Percentiles rank a stretch among this genome's conserved stretches.
These are phyloP conservation scores for Salpingus planirostris DNA, from an alignment of 2,888 invertebrate species.

Conservation along the genomic window DNA sequence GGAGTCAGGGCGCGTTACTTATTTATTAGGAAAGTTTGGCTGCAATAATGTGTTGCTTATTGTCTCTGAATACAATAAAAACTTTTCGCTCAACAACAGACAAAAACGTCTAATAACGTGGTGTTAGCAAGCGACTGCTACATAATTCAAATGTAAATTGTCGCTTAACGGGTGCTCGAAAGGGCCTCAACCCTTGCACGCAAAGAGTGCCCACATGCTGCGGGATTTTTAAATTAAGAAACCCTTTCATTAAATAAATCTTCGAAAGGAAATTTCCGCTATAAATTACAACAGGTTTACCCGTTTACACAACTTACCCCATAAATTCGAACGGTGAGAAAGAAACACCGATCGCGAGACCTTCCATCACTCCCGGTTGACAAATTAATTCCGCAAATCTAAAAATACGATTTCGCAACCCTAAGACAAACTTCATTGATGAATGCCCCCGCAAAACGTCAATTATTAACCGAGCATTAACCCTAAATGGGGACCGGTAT, in stretches of 20 bases:
- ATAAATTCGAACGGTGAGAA: too few species aligned
- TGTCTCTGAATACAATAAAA: slow-evolving; percentile 16
- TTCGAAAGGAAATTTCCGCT: slow-evolving; percentile 6
- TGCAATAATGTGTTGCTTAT: slow-evolving; percentile 12
- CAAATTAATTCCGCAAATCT: too few species aligned
- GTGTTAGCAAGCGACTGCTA: slow-evolving; percentile 10
- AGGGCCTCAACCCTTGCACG: neutral
- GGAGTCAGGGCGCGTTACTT: slow-evolving; percentile 15
- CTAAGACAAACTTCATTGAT: too few species aligned
- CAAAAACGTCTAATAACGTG: slow-evolving; percentile 18
- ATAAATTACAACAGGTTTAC: slow-evolving; percentile 3
- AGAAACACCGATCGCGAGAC: too few species aligned
- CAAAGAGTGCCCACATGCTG: slow-evolving; percentile 3
- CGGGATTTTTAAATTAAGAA: slow-evolving; percentile 10
- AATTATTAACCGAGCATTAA: too few species aligned
- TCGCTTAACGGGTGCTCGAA: slow-evolving; percentile 8
- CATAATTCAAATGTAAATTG: slow-evolving; percentile 18
- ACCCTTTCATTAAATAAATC: slow-evolving; percentile 3
- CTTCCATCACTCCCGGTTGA: too few species aligned
- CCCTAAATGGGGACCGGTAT: too few species aligned
- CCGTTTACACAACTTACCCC: neutral
- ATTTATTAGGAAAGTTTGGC: slow-evolving; percentile 24
- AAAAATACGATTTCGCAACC: too few species aligned
- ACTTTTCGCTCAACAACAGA: slow-evolving; percentile 13
- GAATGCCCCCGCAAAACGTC: too few species aligned